Percentiles rank a stretch among this genome's conserved stretches.
Conservation (phyloP, 64 coral and sea anemone species). For the Pachyseris speciosa region DNA sequence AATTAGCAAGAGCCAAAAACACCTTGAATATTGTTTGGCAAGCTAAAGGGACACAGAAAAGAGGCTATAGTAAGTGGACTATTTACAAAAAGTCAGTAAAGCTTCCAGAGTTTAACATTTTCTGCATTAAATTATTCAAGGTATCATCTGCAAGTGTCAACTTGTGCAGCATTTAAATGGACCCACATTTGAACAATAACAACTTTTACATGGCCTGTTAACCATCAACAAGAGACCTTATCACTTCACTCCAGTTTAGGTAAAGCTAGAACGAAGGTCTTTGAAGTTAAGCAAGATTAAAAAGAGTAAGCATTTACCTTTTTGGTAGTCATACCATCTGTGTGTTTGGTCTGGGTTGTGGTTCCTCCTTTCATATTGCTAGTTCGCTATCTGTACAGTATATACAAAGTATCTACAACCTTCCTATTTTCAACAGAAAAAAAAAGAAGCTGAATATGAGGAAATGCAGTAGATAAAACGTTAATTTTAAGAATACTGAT, state of each 20-base stretch:
- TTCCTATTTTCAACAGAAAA: slow-evolving; percentile 60
- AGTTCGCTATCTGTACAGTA: slow-evolving; percentile 80
- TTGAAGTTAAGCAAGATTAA: not conserved
- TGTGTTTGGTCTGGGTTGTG: slow-evolving; percentile 66
- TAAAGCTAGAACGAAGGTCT: not conserved
- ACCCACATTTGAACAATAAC: too few species aligned
- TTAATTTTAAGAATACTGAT: not conserved
- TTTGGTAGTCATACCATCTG: slow-evolving; percentile 49
- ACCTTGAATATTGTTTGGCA: too few species aligned
- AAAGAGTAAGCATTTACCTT: slow-evolving; percentile 26
- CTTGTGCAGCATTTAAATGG: too few species aligned
- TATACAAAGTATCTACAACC: slow-evolving; percentile 99
- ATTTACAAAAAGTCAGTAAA: too few species aligned
- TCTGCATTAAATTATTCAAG: too few species aligned
- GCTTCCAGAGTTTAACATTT: too few species aligned
- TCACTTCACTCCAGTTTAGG: not conserved
- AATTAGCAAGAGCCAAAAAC: too few species aligned
- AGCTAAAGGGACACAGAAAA: too few species aligned
- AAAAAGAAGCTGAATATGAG: not conserved
- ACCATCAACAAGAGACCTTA: not conserved
- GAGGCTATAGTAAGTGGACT: too few species aligned
- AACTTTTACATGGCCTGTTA: too few species aligned
- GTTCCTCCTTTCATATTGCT: slow-evolving; percentile 91
- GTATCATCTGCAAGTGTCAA: too few species aligned
- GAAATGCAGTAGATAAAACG: not conserved